A percentile compares a stretch with the other conserved stretches of the same genome.
These are phyloP conservation scores for Ophioderma brevispina DNA, from an alignment of 35 echinoderm and acorn worm genomes.

Conservation along the genomic window DNA sequence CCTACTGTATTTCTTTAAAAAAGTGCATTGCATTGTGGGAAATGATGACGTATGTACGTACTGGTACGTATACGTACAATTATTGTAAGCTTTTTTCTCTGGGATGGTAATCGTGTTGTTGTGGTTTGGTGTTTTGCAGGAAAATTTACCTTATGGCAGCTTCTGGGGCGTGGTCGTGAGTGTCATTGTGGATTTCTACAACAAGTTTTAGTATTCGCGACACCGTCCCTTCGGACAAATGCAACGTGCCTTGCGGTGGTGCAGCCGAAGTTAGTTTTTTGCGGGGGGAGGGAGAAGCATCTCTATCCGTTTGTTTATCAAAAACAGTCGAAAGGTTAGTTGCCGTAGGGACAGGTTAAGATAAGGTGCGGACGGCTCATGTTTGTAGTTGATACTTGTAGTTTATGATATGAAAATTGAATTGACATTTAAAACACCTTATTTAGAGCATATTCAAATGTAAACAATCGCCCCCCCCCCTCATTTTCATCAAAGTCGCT, in stretches of 20 bases:
- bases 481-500: no score
- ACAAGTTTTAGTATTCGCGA: slow-evolving; percentile 46
- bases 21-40: no score
- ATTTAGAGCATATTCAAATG: neutral
- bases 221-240: slow-evolving; percentile 40
- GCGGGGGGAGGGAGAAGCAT: slow-evolving; percentile 61
- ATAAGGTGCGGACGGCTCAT: neutral
- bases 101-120: no score
- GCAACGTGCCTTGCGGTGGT: slow-evolving; percentile 73
- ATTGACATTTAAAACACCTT: neutral
- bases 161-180: slow-evolving; percentile 61
- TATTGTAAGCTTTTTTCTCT: no score
- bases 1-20: no score
- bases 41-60: no score
- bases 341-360: neutral
- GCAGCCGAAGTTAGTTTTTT: slow-evolving; percentile 45
- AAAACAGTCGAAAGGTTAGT: slow-evolving; percentile 65
- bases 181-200: slow-evolving; percentile 88
- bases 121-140: no score
- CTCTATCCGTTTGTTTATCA: slow-evolving; percentile 76
- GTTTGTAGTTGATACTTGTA: neutral
- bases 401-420: neutral
- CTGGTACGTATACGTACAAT: no score
- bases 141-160: slow-evolving; percentile 69
- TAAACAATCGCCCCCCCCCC: no score